phyloP scores from a whole-genome alignment of 2,797 vertebrate genomes.

The Amblyopsis hoosieri region DNA sequence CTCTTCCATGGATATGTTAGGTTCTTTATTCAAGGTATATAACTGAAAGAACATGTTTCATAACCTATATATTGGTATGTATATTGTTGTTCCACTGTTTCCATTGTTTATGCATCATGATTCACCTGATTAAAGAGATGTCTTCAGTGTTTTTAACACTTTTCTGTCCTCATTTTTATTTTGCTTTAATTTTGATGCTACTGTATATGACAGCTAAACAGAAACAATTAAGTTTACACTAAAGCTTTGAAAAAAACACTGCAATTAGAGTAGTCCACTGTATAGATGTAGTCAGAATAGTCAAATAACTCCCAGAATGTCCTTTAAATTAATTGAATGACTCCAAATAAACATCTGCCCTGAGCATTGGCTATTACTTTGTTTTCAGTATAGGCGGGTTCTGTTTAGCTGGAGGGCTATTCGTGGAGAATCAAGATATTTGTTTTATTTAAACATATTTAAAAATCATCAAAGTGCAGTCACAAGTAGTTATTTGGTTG shows the following conservation, averaged over 20 bases:
- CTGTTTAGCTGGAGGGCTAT: constrained; percentile 34
- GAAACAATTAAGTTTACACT: neutral
- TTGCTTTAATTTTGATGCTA: neutral
- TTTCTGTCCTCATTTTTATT: neutral
- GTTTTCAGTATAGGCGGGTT: constrained; percentile 24
- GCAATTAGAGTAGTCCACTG: neutral
- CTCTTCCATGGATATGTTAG: neutral
- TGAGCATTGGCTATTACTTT: constrained; percentile 7
- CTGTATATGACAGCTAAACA: neutral
- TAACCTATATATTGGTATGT: neutral
- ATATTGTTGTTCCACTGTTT: neutral
- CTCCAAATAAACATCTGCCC: constrained; percentile 23
- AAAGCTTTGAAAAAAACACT: neutral
- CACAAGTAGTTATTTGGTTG: constrained; percentile 64
- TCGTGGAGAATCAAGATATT: constrained; percentile 54
- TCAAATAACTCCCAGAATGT: neutral
- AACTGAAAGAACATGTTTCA: neutral
- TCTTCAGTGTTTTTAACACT: neutral
- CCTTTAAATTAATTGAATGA: constrained; percentile 22
- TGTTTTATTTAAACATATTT: constrained; percentile 66
- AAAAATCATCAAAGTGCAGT: constrained; percentile 72
- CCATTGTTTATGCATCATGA: neutral
- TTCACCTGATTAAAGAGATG: neutral
- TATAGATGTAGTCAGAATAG: neutral
- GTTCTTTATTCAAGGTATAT: neutral